Base-by-base conservation (phyloP, 2,888 invertebrate genomes). In the Lacanobia oleracea region DNA sequence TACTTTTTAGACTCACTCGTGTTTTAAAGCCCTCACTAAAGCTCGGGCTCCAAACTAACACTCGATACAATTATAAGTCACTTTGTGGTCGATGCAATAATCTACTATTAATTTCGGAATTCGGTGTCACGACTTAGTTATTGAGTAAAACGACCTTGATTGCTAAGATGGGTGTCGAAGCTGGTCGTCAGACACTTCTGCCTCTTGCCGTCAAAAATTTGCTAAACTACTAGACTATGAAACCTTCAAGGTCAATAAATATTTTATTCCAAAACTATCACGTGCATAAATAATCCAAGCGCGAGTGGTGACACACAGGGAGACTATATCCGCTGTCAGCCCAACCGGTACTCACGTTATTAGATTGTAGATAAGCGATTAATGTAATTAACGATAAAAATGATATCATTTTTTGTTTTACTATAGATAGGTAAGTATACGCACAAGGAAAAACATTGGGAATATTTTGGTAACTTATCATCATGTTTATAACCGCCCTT, bases 301-400 rank as follows among this genome's bases (percentile, higher is more conserved):
- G 18, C 21, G 10, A n/a, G 12, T 67, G 43, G 57, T 77, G 73
- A 73, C 57, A 45, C 70, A 77, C 12, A 14, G 21, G 33, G 56
- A 57, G 50, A 56, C 37, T 45, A 40, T 40, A 59, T 68, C 37
- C 57, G 69, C 50, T 57, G 6, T 59, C 37, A 23, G 7, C 56
- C 10, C 43, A 51, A 59, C 37, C 27, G 12, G 33, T 45, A 51
- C 51, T 68, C 77, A 69, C 57, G 57, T 69, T 69, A 45, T 21
- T 51, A n/a, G 69, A 73, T 77, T 67, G 23, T 57, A 77, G 43
- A 77, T 73, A 33, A 40, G 27, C 57, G 73, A 77, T 73, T 27
- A 73, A 16, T 76, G 73, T 69, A 77, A 77, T 67, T 57, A 77
- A 59, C 37, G 77, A 77, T 73, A 77, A 77, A 72, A 63, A 45